phyloP scores from a whole-genome alignment of 92 coral and sea anemone species.

The Meandrina meandrites region DNA sequence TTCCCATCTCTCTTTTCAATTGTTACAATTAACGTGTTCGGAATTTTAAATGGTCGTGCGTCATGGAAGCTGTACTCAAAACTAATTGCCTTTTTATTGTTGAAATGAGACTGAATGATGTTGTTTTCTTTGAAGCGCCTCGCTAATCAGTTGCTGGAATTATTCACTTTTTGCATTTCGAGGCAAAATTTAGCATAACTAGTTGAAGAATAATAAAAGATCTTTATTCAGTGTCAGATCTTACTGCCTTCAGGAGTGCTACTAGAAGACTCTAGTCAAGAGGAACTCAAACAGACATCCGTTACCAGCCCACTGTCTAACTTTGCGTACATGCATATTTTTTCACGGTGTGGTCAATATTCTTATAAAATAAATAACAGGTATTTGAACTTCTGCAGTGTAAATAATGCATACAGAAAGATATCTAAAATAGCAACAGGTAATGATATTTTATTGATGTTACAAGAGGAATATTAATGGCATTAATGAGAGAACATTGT shows the following conservation, averaged over 20 bases:
- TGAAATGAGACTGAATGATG: neutral
- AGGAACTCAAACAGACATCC: neutral
- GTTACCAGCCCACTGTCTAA: neutral
- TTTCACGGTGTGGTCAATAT: neutral
- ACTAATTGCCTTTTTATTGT: neutral
- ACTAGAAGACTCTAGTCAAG: neutral
- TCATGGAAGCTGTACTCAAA: neutral
- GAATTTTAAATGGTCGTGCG: constrained; percentile 19
- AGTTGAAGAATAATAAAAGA: neutral
- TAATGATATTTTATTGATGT: neutral
- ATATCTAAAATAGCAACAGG: neutral
- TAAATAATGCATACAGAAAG: neutral
- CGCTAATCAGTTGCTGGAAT: neutral
- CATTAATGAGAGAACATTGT: too few relatives aligned
- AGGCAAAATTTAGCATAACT: neutral
- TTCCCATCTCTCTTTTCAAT: neutral
- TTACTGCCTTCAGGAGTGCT: neutral
- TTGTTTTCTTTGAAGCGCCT: neutral
- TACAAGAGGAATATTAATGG: neutral
- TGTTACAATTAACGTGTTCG: constrained; percentile 7
- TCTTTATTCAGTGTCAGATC: neutral
- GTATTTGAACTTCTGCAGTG: neutral
- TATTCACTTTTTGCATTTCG: neutral
- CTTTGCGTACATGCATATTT: neutral
- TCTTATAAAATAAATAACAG: neutral